phyloP scores from a whole-genome alignment of 2,797 vertebrate species.

The Tragelaphus eurycerus region DNA sequence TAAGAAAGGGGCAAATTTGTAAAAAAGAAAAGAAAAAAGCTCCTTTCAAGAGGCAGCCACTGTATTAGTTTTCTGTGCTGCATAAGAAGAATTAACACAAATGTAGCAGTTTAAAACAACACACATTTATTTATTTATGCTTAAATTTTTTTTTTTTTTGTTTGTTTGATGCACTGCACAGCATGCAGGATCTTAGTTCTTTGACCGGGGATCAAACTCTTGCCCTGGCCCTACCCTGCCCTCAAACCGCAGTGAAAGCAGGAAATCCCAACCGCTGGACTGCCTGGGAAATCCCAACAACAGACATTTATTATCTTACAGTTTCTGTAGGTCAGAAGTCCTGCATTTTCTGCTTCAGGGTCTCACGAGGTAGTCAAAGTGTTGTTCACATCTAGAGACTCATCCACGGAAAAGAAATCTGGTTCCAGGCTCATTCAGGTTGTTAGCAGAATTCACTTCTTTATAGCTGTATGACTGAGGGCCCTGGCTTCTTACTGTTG shows the following conservation, averaged over 20 bases:
- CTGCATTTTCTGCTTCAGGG: not conserved
- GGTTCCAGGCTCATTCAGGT: not conserved
- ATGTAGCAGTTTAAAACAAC: conserved; percentile 9
- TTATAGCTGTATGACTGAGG: not conserved
- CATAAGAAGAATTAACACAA: conserved; percentile 20
- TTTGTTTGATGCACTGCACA: not conserved
- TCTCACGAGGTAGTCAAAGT: not conserved
- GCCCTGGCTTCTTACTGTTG: not conserved
- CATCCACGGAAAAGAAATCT: not conserved
- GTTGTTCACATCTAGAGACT: not conserved
- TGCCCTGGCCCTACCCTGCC: not conserved
- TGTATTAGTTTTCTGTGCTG: conserved; percentile 9
- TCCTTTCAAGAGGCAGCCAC: conserved; percentile 50
- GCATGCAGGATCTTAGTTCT: not conserved
- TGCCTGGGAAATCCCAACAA: not conserved
- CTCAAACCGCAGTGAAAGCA: not conserved
- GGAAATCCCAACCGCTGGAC: not conserved
- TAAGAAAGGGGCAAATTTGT: conserved; percentile 60
- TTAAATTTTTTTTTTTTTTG: not conserved
- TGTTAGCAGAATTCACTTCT: not conserved
- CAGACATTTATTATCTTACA: not conserved
- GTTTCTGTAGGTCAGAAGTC: not conserved
- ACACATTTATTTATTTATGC: not conserved
- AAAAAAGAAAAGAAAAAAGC: not conserved
- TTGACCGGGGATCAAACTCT: not conserved